These are phyloP conservation scores for Sylvilagus bachmani DNA, from an alignment of 2,113 vertebrate species.

Conservation along the genomic window DNA sequence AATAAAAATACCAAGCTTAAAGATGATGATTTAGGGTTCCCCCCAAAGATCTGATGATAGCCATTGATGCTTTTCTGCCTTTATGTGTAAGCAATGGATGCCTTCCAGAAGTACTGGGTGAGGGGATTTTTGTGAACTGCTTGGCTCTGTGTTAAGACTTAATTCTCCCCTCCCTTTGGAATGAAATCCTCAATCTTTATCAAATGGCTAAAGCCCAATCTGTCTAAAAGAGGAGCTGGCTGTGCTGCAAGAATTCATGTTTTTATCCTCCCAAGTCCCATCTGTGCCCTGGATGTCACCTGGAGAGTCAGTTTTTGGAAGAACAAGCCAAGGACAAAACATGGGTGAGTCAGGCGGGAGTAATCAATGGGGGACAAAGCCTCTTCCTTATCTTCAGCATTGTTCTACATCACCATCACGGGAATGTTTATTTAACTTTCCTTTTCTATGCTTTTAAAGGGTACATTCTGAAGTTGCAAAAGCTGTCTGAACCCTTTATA, in stretches of 20 bases:
- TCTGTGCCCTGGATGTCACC: constrained; percentile 76
- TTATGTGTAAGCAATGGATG: neutral
- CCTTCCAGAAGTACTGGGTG: neutral
- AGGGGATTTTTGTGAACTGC: constrained; percentile 8
- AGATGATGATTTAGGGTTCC: neutral
- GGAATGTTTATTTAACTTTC: constrained; percentile 47
- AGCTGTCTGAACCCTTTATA: constrained; percentile 59
- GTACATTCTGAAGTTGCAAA: constrained; percentile 45
- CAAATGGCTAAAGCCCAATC: constrained; percentile 57
- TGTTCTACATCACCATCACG: neutral
- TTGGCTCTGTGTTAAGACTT: constrained; percentile 45
- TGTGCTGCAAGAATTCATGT: constrained; percentile 13
- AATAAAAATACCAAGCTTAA: neutral
- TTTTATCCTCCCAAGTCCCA: constrained; percentile 57
- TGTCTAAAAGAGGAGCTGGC: constrained; percentile 60
- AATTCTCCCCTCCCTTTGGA: neutral
- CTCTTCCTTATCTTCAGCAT: constrained; percentile 9
- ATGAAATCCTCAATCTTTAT: constrained; percentile 66
- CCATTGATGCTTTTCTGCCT: neutral
- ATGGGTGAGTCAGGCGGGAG: neutral
- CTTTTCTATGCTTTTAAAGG: constrained; percentile 36
- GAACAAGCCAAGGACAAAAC: constrained; percentile 70
- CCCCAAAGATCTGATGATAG: neutral
- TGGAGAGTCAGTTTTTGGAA: constrained; percentile 61
- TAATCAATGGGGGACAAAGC: neutral